Evolutionary conservation across 2,797 vertebrate species (phyloP).

Genomic region (Cygnus olor): DNA sequence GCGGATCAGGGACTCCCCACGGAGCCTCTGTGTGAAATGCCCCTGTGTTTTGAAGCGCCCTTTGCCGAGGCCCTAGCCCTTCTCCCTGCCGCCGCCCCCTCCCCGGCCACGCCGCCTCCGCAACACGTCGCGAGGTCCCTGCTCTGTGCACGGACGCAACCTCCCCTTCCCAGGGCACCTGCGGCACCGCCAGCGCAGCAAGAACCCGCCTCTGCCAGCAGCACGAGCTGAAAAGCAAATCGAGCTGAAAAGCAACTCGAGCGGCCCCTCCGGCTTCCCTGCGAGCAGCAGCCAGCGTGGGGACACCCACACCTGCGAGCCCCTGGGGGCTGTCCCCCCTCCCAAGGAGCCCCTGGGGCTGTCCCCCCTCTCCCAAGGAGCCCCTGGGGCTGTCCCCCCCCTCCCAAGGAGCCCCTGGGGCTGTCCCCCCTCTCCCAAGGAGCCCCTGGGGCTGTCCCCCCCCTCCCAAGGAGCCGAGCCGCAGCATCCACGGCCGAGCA

Average conservation of each 20-base stretch:
- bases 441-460: neutral
- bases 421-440: neutral
- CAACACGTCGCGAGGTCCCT: fast-evolving
- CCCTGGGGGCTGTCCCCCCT: neutral
- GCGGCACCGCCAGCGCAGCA: fast-evolving
- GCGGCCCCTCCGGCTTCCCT: neutral
- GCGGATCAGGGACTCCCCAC: fast-evolving
- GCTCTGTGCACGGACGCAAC: fast-evolving
- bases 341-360: too few relatives aligned
- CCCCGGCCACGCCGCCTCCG: fast-evolving
- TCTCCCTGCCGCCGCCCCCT: neutral
- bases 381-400: neutral
- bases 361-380: neutral
- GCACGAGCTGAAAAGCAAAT: neutral
- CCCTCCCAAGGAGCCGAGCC: neutral
- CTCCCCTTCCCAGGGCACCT: neutral
- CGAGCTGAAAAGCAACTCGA: fast-evolving
- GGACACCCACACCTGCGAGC: fast-evolving
- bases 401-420: too few relatives aligned
- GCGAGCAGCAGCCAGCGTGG: fast-evolving
- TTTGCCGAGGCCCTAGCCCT: neutral
- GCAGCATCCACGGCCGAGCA: neutral
- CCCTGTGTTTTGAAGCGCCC: neutral
- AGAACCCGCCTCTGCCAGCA: neutral
- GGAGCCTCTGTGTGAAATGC: neutral